These are phyloP conservation scores for Crotalus helleri DNA, from an alignment of 2,113 vertebrate genomes.

Conservation along the genomic window DNA sequence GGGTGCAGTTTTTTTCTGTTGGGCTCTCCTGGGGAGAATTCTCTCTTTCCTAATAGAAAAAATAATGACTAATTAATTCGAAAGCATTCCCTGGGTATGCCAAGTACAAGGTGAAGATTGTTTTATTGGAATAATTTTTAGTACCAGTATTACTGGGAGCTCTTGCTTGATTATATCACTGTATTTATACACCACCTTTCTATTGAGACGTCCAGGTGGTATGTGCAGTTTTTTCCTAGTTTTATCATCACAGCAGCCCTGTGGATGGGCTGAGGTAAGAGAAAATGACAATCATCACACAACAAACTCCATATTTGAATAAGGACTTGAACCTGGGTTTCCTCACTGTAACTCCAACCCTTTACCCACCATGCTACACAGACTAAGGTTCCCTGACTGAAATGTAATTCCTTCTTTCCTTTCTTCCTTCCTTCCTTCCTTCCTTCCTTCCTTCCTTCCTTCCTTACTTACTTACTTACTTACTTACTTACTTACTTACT, in stretches of 20 bases:
- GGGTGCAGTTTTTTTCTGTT: conserved; percentile 69
- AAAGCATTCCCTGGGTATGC: accelerated
- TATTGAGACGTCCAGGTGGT: background rate
- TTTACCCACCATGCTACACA: background rate
- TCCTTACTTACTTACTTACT: no score
- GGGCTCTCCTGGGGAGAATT: conserved; percentile 47
- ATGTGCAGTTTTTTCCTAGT: background rate
- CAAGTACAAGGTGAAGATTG: accelerated
- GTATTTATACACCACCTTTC: background rate
- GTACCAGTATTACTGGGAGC: background rate
- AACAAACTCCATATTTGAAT: background rate
- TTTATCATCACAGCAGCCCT: background rate
- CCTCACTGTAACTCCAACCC: background rate
- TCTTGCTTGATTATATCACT: background rate
- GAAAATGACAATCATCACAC: background rate
- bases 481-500: no score
- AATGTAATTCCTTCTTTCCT: background rate
- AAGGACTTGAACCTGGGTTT: background rate
- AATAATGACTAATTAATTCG: conserved; percentile 4
- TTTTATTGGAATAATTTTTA: background rate
- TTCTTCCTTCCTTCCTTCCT: background rate
- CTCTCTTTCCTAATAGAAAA: conserved; percentile 60
- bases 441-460: background rate
- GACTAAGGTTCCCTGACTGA: background rate
- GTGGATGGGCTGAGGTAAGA: background rate